Conservation (phyloP, 2,888 invertebrate species). For the Plusia festucae region DNA sequence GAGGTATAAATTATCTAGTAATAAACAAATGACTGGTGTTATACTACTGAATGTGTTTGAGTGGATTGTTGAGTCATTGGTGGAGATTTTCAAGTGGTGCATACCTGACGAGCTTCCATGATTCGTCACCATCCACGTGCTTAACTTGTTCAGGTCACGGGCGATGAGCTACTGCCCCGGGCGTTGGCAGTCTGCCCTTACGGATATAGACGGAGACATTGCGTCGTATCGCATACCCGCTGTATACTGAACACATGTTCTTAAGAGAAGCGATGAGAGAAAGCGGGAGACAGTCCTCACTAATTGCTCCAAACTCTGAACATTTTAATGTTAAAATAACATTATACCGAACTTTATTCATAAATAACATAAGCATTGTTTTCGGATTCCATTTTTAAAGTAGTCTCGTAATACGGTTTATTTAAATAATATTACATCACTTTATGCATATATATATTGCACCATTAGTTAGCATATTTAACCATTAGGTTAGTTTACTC, state of each 20-base stretch:
- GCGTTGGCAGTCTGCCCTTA: slow-evolving; percentile 83
- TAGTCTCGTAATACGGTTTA: no score
- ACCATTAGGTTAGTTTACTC: no score
- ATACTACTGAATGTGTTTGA: background rate
- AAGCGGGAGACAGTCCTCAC: background rate
- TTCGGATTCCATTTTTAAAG: no score
- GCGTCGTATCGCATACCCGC: slow-evolving; percentile 68
- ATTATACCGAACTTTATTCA: no score
- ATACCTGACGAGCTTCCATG: slow-evolving; percentile 61
- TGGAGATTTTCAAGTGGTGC: slow-evolving; percentile 39
- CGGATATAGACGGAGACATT: slow-evolving; percentile 82
- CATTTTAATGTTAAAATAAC: no score
- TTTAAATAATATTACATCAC: no score
- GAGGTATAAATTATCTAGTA: background rate
- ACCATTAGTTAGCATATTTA: no score
- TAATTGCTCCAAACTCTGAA: background rate
- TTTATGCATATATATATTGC: no score
- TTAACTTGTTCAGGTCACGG: slow-evolving; percentile 78
- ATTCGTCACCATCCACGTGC: slow-evolving; percentile 64
- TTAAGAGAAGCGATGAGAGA: slow-evolving; percentile 51
- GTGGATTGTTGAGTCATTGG: slow-evolving; percentile 29
- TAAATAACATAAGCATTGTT: no score
- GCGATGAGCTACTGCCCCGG: slow-evolving; percentile 73
- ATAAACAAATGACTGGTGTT: slow-evolving; percentile 1
- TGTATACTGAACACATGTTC: slow-evolving; percentile 47